These are phyloP conservation scores for Phrynocephalus guinanensis DNA, from an alignment of 2,797 vertebrate species.

Conservation along the genomic window DNA sequence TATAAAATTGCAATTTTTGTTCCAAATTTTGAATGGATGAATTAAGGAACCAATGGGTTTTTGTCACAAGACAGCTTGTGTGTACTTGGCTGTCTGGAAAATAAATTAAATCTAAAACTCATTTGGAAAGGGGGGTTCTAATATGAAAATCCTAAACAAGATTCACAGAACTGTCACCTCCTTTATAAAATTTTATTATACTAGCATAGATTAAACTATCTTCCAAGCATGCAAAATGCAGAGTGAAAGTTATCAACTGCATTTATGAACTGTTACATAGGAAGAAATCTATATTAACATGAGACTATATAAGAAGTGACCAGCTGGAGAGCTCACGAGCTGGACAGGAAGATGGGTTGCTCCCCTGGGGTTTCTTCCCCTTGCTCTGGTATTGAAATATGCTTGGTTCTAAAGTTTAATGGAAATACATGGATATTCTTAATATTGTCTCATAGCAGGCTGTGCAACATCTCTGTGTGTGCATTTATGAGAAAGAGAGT, in stretches of 20 bases:
- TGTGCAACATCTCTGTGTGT: neutral
- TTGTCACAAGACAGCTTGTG: constrained; percentile 45
- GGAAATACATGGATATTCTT: too few relatives aligned
- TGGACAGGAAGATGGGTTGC: too few relatives aligned
- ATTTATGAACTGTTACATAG: fast-evolving
- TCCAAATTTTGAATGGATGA: constrained; percentile 8
- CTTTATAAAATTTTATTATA: constrained; percentile 60
- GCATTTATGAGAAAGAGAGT: neutral
- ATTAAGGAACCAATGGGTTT: neutral
- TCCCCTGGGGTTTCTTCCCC: neutral
- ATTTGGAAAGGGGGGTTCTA: constrained; percentile 53
- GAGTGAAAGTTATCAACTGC: neutral
- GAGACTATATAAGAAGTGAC: neutral
- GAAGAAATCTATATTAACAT: neutral
- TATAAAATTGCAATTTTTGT: neutral
- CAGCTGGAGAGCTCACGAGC: neutral
- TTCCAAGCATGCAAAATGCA: neutral
- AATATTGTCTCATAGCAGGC: too few relatives aligned
- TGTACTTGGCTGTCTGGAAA: constrained; percentile 50
- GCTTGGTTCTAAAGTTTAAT: neutral
- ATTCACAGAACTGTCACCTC: constrained; percentile 49
- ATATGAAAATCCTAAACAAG: constrained; percentile 64
- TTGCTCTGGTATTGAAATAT: neutral
- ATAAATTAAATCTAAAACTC: constrained; percentile 63
- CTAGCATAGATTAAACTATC: constrained; percentile 52